Evolutionary conservation across 1,140 invertebrate genomes (phyloP), one percentile per base, ranked within the genome.

Genomic region (Acromyrmex echinatior): DNA sequence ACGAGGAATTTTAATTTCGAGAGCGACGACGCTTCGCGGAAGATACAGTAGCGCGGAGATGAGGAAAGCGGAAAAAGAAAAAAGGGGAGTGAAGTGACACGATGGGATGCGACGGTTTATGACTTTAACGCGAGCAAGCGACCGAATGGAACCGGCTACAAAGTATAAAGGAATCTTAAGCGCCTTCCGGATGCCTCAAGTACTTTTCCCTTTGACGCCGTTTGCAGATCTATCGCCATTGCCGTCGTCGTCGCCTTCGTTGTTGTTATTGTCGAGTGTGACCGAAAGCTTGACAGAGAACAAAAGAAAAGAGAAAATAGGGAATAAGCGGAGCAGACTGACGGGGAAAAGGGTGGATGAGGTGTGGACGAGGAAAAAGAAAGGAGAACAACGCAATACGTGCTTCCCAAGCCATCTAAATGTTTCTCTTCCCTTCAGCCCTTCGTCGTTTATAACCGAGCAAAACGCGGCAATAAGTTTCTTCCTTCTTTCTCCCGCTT

Each of bases 381-480:
- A 68, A 31, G 35, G 6, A 70, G 56, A 63, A 80, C 51, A 49
- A 39, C 58, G 66, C n/a, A 9, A 31, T 58, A 58, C 70, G 14
- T n/a, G 73, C 39, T 62, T 53, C 16, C 58, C 86, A 65, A 87
- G 71, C 88, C 76, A 89, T 88, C 86, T 85, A 91, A 92, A 92
- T 90, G 86, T 87, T 91, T 91, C 80, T 78, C 63, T 76, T 71
- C 76, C 86, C 62, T 49, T 39, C 39, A 80, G 60, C 58, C 35
- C 39, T 80, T 45, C 86, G 21, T 68, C 86, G 87, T 91, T 90
- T 92, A 90, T 79, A 87, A 73, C 65, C 84, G 84, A 90, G 81
- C 88, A 90, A 92, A 92, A 90, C 77, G 86, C 56, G 86, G 70
- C 90, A 88, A 87, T 92, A 92, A 91, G 88, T 91, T 90, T 86